These are phyloP conservation scores for Calycopis cecrops DNA, from an alignment of 1,140 invertebrate genomes.

Conservation along the genomic window DNA sequence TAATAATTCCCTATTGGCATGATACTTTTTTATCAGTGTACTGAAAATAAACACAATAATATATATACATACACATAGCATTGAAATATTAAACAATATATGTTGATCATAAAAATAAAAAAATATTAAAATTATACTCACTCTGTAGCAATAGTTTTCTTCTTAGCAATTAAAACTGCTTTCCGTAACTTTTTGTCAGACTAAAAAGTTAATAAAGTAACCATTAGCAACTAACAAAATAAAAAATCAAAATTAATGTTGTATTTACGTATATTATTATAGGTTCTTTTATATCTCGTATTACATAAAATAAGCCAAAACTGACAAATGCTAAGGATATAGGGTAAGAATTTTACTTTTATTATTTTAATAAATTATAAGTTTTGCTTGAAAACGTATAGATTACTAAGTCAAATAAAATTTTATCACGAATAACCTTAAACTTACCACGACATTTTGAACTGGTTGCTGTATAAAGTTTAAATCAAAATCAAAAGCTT, in stretches of 20 bases:
- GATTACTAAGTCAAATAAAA: constrained; percentile 4
- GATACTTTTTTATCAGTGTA: constrained; percentile 46
- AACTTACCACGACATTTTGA: constrained; percentile 39
- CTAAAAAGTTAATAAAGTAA: constrained; percentile 8
- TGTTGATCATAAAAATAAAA: not conserved
- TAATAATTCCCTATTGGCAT: constrained; percentile 37
- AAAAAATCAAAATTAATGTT: too few relatives aligned
- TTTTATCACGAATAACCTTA: constrained; percentile 30
- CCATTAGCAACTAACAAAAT: too few relatives aligned
- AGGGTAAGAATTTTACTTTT: too few relatives aligned
- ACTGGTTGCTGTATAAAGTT: constrained; percentile 36
- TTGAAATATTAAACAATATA: constrained; percentile 13
- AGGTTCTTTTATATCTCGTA: too few relatives aligned
- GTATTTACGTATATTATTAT: too few relatives aligned
- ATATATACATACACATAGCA: constrained; percentile 1
- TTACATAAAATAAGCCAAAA: too few relatives aligned
- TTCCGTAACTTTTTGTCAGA: constrained; percentile 34
- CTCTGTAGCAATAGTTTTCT: constrained; percentile 49
- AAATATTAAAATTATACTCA: constrained; percentile 31
- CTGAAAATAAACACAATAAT: constrained; percentile 35
- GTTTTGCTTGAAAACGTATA: constrained; percentile 15
- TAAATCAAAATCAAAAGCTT: constrained; percentile 48
- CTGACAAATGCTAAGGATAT: too few relatives aligned
- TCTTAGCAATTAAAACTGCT: constrained; percentile 37
- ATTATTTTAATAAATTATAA: too few relatives aligned